Evolutionary conservation across 1,140 invertebrate genomes (phyloP).

Genomic region (Drosophila chauvacae): DNA sequence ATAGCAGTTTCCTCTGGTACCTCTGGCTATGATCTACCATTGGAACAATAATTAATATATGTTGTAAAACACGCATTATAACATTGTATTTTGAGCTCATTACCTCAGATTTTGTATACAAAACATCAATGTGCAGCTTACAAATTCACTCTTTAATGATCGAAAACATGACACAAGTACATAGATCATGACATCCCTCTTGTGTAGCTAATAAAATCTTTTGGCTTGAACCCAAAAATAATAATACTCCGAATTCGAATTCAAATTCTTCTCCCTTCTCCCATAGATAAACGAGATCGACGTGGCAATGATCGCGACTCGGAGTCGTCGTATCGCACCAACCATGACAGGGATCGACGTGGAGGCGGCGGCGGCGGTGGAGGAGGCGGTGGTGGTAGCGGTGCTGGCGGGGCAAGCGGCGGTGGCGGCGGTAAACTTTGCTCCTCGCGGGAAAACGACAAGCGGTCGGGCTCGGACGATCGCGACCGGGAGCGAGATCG

Average conservation of each 20-base stretch:
- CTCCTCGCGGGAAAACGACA: slow-evolving; percentile 80
- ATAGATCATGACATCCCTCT: too few relatives aligned
- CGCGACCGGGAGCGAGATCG: slow-evolving; percentile 81
- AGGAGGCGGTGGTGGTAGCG: slow-evolving; percentile 86
- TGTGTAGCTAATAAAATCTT: too few relatives aligned
- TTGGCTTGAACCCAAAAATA: not conserved
- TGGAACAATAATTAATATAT: too few relatives aligned
- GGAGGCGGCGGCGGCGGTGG: slow-evolving; percentile 87
- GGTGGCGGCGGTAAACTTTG: slow-evolving; percentile 69
- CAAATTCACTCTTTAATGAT: too few relatives aligned
- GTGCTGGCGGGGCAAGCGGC: slow-evolving; percentile 49
- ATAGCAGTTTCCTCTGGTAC: not conserved
- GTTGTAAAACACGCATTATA: too few relatives aligned
- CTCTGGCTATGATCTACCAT: not conserved
- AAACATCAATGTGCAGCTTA: too few relatives aligned
- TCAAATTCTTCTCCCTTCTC: too few relatives aligned
- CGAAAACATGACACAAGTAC: too few relatives aligned
- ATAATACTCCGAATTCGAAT: not conserved
- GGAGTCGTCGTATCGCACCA: slow-evolving; percentile 90
- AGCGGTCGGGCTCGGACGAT: slow-evolving; percentile 82
- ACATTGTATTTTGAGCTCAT: too few relatives aligned
- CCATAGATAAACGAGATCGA: slow-evolving; percentile 90
- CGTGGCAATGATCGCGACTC: slow-evolving; percentile 89
- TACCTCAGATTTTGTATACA: too few relatives aligned
- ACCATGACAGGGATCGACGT: slow-evolving; percentile 90